Conservation (phyloP, 2,797 vertebrate genomes). For the Hemibagrus guttatus region DNA sequence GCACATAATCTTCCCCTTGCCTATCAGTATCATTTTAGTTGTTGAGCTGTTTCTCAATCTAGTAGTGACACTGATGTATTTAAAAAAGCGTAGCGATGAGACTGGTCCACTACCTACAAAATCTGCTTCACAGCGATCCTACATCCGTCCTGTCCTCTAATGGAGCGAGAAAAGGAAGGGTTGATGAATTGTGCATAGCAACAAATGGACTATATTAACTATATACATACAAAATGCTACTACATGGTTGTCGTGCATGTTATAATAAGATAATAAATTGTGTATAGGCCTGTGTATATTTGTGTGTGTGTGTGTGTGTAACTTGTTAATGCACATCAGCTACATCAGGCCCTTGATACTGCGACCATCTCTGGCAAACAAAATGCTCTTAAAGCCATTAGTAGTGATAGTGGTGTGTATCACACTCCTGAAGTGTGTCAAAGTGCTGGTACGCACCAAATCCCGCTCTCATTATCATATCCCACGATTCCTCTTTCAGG, state of each 20-base stretch:
- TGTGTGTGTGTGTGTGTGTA: background rate
- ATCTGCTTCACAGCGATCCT: background rate
- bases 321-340: conserved; percentile 4
- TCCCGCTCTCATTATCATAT: background rate
- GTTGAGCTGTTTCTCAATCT: background rate
- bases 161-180: background rate
- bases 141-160: background rate
- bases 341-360: background rate
- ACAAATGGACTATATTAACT: conserved; percentile 14
- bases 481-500: background rate
- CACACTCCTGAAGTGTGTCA: conserved; percentile 8
- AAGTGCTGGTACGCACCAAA: background rate
- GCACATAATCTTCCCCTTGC: background rate
- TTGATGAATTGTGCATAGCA: conserved; percentile 12
- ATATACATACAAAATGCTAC: background rate
- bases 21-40: background rate
- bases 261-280: conserved; percentile 3
- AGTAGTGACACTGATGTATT: background rate
- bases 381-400: conserved; percentile 25
- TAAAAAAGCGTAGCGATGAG: too few species aligned
- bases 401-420: conserved; percentile 1
- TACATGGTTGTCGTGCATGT: background rate
- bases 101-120: background rate
- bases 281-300: background rate
- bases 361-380: background rate